phyloP scores from a whole-genome alignment of 2,888 invertebrate species.

The Zhengitettix transpicula region DNA sequence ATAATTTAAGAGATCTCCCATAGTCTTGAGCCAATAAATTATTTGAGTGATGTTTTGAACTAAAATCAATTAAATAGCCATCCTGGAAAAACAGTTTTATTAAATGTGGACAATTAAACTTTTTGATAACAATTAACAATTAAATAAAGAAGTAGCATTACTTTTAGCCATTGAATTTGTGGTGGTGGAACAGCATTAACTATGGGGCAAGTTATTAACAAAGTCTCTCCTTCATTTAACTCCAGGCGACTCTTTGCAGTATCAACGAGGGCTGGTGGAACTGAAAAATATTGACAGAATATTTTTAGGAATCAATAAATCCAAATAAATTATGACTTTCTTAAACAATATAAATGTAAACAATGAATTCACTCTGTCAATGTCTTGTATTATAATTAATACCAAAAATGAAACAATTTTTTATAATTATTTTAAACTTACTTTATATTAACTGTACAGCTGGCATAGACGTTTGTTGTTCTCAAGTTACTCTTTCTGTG shows the following conservation, averaged over 20 bases:
- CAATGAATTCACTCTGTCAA: too few relatives aligned
- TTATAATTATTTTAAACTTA: too few relatives aligned
- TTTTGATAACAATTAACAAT: too few relatives aligned
- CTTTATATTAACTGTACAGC: too few relatives aligned
- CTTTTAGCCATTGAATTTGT: slow-evolving; percentile 17
- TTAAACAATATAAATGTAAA: not conserved
- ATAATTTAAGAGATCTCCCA: slow-evolving; percentile 14
- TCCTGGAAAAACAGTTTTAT: slow-evolving; percentile 5
- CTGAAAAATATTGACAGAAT: slow-evolving; percentile 9
- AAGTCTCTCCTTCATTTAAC: slow-evolving; percentile 15
- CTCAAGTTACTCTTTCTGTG: too few relatives aligned
- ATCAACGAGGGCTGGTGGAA: slow-evolving; percentile 13
- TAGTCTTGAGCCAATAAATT: slow-evolving; percentile 9
- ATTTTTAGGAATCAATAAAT: not conserved
- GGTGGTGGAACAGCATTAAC: slow-evolving; percentile 15
- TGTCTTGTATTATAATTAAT: too few relatives aligned
- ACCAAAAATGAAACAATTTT: too few relatives aligned
- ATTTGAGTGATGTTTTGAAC: slow-evolving; percentile 3
- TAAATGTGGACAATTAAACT: too few relatives aligned
- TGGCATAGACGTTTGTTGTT: too few relatives aligned
- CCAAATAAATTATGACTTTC: not conserved
- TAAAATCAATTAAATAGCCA: slow-evolving; percentile 6
- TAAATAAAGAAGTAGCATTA: slow-evolving; percentile 2
- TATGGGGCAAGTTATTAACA: slow-evolving; percentile 19
- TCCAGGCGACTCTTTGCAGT: slow-evolving; percentile 10